These are phyloP conservation scores for Oopsacas minuta DNA, from an alignment of 37 sponge, comb jelly and placozoan species.

Conservation along the genomic window DNA sequence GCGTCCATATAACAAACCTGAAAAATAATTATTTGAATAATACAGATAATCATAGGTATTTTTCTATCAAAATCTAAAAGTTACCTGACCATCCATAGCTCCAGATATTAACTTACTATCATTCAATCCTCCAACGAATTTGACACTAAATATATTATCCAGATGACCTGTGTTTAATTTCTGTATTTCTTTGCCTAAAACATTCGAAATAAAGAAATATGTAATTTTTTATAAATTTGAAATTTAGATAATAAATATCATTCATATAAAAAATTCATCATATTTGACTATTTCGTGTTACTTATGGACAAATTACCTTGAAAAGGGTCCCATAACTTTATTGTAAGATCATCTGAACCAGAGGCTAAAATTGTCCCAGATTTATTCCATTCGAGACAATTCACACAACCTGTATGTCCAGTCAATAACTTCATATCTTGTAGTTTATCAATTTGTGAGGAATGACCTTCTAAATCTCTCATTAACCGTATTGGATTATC, in stretches of 20 bases:
- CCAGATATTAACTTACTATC: conserved; percentile 46
- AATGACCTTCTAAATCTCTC: conserved; percentile 9
- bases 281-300: too few species aligned
- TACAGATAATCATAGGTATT: too few species aligned
- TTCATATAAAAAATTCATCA: too few species aligned
- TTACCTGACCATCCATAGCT: conserved; percentile 50
- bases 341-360: conserved; percentile 67
- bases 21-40: background rate
- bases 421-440: background rate
- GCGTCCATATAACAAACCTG: background rate
- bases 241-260: too few species aligned
- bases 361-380: conserved; percentile 75
- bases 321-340: conserved; percentile 48
- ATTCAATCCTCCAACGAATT: conserved; percentile 25
- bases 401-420: conserved; percentile 81
- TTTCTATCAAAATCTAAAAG: background rate
- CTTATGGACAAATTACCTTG: background rate
- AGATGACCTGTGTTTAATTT: conserved; percentile 52
- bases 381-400: conserved; percentile 75
- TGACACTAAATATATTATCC: conserved; percentile 82
- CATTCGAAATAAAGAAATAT: background rate
- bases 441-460: background rate
- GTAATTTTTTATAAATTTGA: too few species aligned
- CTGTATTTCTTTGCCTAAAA: background rate
- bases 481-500: background rate